A percentile compares a stretch with the other conserved stretches of the same genome.
Evolutionary conservation across 2,113 vertebrate species (phyloP).

Genomic region (Aleadryas rufinucha): DNA sequence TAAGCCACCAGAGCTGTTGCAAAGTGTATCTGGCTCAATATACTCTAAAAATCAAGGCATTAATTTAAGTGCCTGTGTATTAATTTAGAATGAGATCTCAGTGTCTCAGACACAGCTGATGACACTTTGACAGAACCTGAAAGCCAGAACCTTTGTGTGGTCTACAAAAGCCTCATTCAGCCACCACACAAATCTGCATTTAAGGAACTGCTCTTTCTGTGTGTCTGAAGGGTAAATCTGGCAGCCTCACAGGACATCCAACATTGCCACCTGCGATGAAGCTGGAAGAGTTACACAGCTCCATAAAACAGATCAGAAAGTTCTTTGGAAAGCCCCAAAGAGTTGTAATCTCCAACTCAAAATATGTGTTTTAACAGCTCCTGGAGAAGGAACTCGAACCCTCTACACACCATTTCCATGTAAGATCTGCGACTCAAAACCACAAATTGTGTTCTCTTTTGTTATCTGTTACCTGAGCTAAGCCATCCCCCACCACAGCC

Average conservation of each 20-base stretch:
- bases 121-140: not conserved
- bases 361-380: not conserved
- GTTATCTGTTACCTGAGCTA: not conserved
- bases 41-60: not conserved
- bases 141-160: not conserved
- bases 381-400: not conserved
- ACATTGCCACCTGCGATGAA: not conserved
- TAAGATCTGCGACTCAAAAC: not conserved
- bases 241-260: not conserved
- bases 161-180: not conserved
- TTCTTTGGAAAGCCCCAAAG: not conserved
- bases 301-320: not conserved
- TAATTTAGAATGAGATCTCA: not conserved
- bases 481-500: not conserved
- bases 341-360: not conserved
- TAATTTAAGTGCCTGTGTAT: not conserved
- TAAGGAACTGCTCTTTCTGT: not conserved
- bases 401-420: not conserved
- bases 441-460: not conserved
- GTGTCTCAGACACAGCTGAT: not conserved
- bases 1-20: not conserved
- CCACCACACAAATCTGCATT: not conserved
- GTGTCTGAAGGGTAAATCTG: not conserved
- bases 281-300: not conserved
- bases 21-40: not conserved